A percentile compares a stretch with the other conserved stretches of the same genome.
Evolutionary conservation across 2,888 invertebrate species (phyloP).

Genomic region (Latheticus oryzae): DNA sequence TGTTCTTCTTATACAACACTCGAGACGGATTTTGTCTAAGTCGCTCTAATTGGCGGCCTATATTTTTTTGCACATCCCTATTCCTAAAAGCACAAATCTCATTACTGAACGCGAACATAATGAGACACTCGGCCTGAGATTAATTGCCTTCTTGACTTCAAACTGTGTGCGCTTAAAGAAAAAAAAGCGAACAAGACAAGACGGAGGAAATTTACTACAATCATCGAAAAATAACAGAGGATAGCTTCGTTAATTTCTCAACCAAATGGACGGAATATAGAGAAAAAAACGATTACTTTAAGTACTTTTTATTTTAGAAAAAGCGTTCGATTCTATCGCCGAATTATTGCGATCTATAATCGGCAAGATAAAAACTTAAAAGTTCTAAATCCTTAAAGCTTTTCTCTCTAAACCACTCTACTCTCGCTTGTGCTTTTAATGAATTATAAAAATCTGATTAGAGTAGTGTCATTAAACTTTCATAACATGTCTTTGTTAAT

Average conservation of each 20-base stretch:
- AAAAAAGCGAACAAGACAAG: conserved; percentile 25
- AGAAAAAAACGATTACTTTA: too few relatives aligned
- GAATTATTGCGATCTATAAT: too few relatives aligned
- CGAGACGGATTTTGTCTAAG: conserved; percentile 47
- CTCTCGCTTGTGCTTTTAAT: conserved; percentile 19
- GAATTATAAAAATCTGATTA: conserved; percentile 33
- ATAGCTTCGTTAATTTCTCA: too few relatives aligned
- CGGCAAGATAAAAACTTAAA: too few relatives aligned
- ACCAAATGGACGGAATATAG: too few relatives aligned
- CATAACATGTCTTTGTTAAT: conserved; percentile 33
- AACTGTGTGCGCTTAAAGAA: conserved; percentile 3
- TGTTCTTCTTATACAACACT: conserved; percentile 28
- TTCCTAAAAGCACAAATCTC: conserved; percentile 28
- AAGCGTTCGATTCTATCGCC: too few relatives aligned
- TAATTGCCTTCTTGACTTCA: conserved; percentile 32
- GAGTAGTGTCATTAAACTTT: conserved; percentile 26
- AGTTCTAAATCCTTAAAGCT: too few relatives aligned
- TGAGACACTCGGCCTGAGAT: conserved; percentile 31
- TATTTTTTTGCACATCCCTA: conserved; percentile 38
- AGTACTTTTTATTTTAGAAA: too few relatives aligned
- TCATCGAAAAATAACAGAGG: conserved; percentile 21
- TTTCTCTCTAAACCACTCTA: too few relatives aligned
- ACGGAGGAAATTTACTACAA: conserved; percentile 6
- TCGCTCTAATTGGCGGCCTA: conserved; percentile 47
- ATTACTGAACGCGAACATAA: conserved; percentile 33